Conservation (phyloP, 2,113 vertebrate genomes). For the Blennius ocellaris region DNA sequence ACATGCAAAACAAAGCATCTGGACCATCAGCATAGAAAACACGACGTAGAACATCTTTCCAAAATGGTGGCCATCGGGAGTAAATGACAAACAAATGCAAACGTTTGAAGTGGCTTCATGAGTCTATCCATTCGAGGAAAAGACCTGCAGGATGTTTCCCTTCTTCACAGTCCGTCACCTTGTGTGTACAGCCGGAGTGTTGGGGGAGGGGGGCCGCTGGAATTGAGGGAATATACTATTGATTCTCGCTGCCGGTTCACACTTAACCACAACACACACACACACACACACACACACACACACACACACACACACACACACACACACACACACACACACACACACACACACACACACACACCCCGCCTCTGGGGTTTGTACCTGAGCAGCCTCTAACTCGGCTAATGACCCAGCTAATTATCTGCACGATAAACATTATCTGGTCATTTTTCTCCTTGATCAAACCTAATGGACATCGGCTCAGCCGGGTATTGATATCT, state of each 20-base stretch:
- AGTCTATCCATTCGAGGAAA: too few species aligned
- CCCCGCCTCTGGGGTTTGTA: background rate
- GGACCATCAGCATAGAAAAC: too few species aligned
- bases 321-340: too few species aligned
- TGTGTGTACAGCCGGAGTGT: conserved; percentile 8
- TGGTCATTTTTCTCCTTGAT: conserved; percentile 67
- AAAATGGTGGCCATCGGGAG: too few species aligned
- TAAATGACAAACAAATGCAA: too few species aligned
- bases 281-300: too few species aligned
- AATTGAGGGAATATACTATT: conserved; percentile 76
- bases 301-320: too few species aligned
- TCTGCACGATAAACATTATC: conserved; percentile 65
- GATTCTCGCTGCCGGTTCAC: conserved; percentile 57
- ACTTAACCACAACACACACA: background rate
- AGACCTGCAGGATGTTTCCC: too few species aligned
- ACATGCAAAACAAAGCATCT: too few species aligned
- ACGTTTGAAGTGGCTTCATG: too few species aligned
- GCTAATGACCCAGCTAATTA: conserved; percentile 73
- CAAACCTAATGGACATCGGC: conserved; percentile 48
- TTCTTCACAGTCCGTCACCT: conserved; percentile 2
- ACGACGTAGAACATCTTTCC: too few species aligned
- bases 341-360: too few species aligned
- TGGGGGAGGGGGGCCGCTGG: conserved; percentile 30
- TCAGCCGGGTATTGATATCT: conserved; percentile 38
- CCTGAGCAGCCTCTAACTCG: conserved; percentile 51